A percentile compares a stretch with the other conserved stretches of the same genome.
These are phyloP conservation scores for Azorinus chamasolen DNA, from an alignment of 2,888 invertebrate species.

Conservation along the genomic window DNA sequence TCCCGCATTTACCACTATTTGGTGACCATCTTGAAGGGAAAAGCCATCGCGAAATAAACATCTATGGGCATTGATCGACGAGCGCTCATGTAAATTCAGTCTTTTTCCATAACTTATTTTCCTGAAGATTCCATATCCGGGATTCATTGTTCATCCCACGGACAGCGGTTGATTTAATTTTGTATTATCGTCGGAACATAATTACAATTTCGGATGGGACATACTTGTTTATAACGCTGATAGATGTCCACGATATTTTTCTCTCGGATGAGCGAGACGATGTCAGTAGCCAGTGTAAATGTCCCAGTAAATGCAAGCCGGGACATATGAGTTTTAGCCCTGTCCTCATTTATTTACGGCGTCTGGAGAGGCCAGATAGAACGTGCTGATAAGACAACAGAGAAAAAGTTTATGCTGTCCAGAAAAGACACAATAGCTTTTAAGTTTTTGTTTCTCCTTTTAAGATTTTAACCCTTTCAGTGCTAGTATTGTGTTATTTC, in stretches of 20 bases:
- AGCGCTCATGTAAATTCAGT: conserved; percentile 42
- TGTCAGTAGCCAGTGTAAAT: not conserved
- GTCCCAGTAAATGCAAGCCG: not conserved
- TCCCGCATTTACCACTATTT: too few species aligned
- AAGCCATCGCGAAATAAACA: conserved; percentile 23
- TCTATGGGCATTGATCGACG: conserved; percentile 27
- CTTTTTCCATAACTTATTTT: conserved; percentile 54
- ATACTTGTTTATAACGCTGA: conserved; percentile 54
- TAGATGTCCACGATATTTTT: conserved; percentile 29
- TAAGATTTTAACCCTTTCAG: too few species aligned
- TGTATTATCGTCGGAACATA: conserved; percentile 56
- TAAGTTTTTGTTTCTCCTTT: too few species aligned
- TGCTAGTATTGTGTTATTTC: too few species aligned
- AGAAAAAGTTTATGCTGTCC: too few species aligned
- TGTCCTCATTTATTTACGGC: too few species aligned
- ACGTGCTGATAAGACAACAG: too few species aligned
- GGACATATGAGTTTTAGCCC: not conserved
- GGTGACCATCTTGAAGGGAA: too few species aligned
- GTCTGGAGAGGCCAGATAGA: too few species aligned
- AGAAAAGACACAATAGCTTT: too few species aligned
- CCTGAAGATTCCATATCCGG: conserved; percentile 49
- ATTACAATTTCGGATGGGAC: conserved; percentile 37
- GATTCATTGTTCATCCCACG: conserved; percentile 38
- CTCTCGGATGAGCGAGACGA: not conserved
- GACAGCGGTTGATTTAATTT: conserved; percentile 43